Evolutionary conservation across 2,888 invertebrate genomes (phyloP), one percentile per base, ranked within the genome.

Genomic region (Zaprionus obscuricornis): DNA sequence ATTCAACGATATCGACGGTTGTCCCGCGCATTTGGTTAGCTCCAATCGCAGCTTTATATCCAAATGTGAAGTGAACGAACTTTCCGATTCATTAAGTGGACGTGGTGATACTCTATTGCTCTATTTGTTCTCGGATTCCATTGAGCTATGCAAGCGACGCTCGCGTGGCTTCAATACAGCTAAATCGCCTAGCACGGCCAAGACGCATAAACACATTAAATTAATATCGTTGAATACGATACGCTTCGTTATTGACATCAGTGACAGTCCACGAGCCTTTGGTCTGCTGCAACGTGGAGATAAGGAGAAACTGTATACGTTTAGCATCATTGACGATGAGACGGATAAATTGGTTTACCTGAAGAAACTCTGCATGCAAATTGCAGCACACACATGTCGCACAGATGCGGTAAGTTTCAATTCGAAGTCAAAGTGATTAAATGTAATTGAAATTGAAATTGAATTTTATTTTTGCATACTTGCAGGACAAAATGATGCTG

Each of bases 1-100:
- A 72, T 96, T 98, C 91, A 97, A 98, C 90, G 98, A 98, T 89
- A 99, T 99, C 86, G 98, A 99, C 89, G 96, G 97, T 90, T 98
- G 98, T 90, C 98, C 99, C 69, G 94, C 98, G 0, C 96, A 97
- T 88, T 92, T 98, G 72, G 95, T 98, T 29, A 98, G 97, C 4
- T 97, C 98, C 3, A 97, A 98, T 91, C 93, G 98, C 47, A 95
- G 93, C 81, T 97, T 98, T 89, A 94, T 98, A 56, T 93, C 94
- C 18, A 95, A 95, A 85, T 95, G 96, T 85, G 97, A 98, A 89
- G 97, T 97, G 46, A 94, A 95, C 63, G 97, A 98, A 90, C 91
- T 98, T 22, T 94, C 95, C 64, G 95, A 97, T 85, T 94, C 94
- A 47, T 91, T 97, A 40, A 95, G 96, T 66, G 96, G 96, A 10